Evolutionary conservation across 2,113 vertebrate genomes (phyloP), one percentile per base, ranked within the genome.

Genomic region (Chionodraco myersi): DNA sequence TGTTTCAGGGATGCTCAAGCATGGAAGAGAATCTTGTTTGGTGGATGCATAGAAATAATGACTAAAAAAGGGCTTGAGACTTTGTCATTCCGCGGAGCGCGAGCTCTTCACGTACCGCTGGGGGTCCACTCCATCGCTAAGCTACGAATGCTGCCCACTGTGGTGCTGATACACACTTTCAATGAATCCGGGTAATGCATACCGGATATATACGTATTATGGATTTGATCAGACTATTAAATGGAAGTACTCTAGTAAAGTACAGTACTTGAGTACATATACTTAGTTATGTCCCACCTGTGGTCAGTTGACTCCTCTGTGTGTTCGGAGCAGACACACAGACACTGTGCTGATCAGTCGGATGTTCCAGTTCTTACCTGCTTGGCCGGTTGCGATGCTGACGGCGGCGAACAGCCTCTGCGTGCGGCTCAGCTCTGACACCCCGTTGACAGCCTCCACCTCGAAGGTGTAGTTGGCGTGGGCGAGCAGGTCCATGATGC

Each of bases 391-490:
- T 48, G 98, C 97, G 85, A 99, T 94, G 91, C 96, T 99, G 84
- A 99, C 97, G 2, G 98, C 97, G 0, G 98, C 98, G 87, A 99
- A 99, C 79, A 99, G 97, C 91, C 97, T 96, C 94, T 99, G 98
- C 14, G 97, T 98, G 57, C 96, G 95, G 88, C 98, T 98, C 88
- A 99, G 93, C 85, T 99, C 97, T 18, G 98, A 99, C 88, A 99
- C 98, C 6, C 98, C 98, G 66, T 99, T 99, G 76, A 99, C 97
- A 62, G 98, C 97, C 95, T 99, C 98, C 30, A 99, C 98, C 95
- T 99, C 98, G 66, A 99, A 98, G 0, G 97, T 99, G 83, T 99
- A 99, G 94, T 99, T 99, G 79, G 97, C 97, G 14, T 99, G 98
- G 65, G 98, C 96, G n/a, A 99, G 93, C 86, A 99, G 95, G 92